phyloP scores from a whole-genome alignment of 2,113 vertebrate species.

The zebrafish (Danio rerio) region DNA sequence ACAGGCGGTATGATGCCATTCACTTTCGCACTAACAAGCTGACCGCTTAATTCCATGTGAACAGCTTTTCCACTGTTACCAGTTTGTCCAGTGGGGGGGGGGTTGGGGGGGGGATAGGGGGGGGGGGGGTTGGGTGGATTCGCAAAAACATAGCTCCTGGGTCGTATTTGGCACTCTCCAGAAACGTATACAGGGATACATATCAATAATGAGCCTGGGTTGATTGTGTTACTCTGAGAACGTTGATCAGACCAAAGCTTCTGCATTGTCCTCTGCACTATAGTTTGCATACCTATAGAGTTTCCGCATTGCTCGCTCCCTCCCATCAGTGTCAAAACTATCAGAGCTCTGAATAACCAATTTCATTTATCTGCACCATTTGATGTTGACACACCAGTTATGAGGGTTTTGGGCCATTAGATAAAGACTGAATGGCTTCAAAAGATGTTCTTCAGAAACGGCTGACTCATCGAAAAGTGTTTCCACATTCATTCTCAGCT shows the following conservation, averaged over 20 bases:
- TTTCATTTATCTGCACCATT: constrained; percentile 54
- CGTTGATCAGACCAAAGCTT: not conserved
- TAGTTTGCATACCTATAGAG: constrained; percentile 9
- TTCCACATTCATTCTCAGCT: constrained; percentile 48
- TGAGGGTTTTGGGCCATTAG: constrained; percentile 53
- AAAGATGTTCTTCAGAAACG: constrained; percentile 44
- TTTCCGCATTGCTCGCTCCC: not conserved
- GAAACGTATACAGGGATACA: too few species aligned
- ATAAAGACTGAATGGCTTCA: constrained; percentile 53
- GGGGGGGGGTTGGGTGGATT: too few species aligned
- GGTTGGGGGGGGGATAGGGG: too few species aligned
- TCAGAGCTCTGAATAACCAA: constrained; percentile 54
- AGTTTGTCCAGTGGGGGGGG: too few species aligned
- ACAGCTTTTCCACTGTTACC: too few species aligned
- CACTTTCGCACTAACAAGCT: too few species aligned
- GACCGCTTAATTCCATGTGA: too few species aligned
- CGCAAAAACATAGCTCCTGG: too few species aligned
- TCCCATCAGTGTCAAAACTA: constrained; percentile 47
- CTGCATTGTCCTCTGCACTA: constrained; percentile 46
- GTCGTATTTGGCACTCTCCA: too few species aligned
- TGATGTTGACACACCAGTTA: constrained; percentile 58
- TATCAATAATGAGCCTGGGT: too few species aligned
- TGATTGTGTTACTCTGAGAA: not conserved
- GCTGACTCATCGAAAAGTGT: constrained; percentile 53
- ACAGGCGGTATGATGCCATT: too few species aligned